Evolutionary conservation across 2,888 invertebrate species (phyloP), one percentile per base, ranked within the genome.

Genomic region (Xestia sexstrigata): DNA sequence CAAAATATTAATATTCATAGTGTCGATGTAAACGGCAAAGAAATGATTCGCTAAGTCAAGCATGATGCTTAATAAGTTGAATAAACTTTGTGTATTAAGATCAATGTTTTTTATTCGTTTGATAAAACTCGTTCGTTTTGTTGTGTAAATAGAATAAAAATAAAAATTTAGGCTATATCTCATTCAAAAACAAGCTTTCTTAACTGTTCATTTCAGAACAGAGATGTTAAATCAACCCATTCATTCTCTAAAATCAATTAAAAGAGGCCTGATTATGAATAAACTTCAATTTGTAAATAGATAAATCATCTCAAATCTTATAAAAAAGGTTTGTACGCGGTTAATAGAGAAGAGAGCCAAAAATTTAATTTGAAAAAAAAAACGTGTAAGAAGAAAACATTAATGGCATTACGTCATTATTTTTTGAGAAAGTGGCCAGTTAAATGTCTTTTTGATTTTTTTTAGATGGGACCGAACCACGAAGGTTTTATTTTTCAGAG

Each of bases 11-110:
- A 63, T 63, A 70, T 80, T 72, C 13, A 55, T 63, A 58, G 73
- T 78, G 49, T 78, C 23, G n/a, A 71, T 65, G 66, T 71, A 26
- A 78, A 72, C 49, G 58, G 35, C 45, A 67, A 60, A 81, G 17
- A 73, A 66, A 74, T 35, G 0, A 68, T 49, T 49, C 1, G 42
- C 35, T 39, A 52, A 80, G 47, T 42, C 65, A 20, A 58, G 78
- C 66, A 79, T 74, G 60, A 67, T 67, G 60, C 60, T 67, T 35
- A 62, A n/a, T 26, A 60, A 23, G 26, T 35, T 74, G 6, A 81
- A 45, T 67, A 45, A 58, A 66, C 15, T 52, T 30, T 13, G 23
- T 58, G 42, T 49, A 6, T n/a, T 55, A 69, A 1, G 42, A 42
- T 58, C 42, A 81, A 67, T 74, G 60, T 81, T 74, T 52, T 66